These are phyloP conservation scores for Rhinophrynus dorsalis DNA, from an alignment of 2,797 vertebrate species.

Conservation along the genomic window DNA sequence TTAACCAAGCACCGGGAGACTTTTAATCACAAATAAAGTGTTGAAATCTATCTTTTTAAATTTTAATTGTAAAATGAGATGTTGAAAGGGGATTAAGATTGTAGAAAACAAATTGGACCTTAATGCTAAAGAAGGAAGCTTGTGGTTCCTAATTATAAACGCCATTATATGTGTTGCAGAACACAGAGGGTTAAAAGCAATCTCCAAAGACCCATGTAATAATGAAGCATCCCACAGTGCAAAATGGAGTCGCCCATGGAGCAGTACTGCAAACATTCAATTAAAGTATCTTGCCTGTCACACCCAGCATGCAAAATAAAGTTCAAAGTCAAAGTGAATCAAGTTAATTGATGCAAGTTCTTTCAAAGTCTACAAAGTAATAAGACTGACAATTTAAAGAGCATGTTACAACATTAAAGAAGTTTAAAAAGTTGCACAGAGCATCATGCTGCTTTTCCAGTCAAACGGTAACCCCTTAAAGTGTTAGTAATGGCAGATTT, in stretches of 20 bases:
- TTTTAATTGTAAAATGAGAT: slow-evolving; percentile 10
- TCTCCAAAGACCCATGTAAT: slow-evolving; percentile 29
- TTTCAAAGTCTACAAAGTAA: slow-evolving; percentile 12
- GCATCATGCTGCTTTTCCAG: too few species aligned
- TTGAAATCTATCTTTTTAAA: slow-evolving; percentile 21
- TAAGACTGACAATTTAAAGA: not conserved
- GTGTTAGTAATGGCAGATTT: too few species aligned
- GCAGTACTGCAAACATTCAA: slow-evolving; percentile 41
- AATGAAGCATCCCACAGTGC: slow-evolving; percentile 38
- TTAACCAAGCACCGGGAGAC: slow-evolving; percentile 17
- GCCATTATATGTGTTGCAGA: slow-evolving; percentile 9
- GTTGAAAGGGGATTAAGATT: slow-evolving; percentile 13
- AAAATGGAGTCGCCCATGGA: slow-evolving; percentile 39
- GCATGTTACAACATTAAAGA: not conserved
- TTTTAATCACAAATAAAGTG: slow-evolving; percentile 31
- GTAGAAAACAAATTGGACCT: slow-evolving; percentile 3
- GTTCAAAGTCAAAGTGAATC: slow-evolving; percentile 48
- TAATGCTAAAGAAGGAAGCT: slow-evolving; percentile 5
- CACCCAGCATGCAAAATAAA: slow-evolving; percentile 41
- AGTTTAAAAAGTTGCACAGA: not conserved
- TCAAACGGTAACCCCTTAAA: too few species aligned
- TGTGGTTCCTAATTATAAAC: slow-evolving; percentile 29
- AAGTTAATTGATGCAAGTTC: slow-evolving; percentile 47
- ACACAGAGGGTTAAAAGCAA: slow-evolving; percentile 32
- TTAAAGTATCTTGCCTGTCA: slow-evolving; percentile 45